Evolutionary conservation across 1,140 invertebrate genomes (phyloP).

Genomic region (Anastatus disparis): DNA sequence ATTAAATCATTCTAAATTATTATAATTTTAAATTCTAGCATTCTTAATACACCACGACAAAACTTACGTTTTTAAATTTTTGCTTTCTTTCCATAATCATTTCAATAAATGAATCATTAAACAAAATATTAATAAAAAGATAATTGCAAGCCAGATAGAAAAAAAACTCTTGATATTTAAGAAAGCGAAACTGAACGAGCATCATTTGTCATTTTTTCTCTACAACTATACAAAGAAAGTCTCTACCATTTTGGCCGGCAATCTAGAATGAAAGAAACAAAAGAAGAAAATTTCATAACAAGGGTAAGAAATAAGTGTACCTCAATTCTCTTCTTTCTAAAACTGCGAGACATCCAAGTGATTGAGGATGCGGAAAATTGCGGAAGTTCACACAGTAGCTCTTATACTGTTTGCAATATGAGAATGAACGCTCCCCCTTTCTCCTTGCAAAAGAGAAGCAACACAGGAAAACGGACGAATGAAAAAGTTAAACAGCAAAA

Average conservation of each 20-base stretch:
- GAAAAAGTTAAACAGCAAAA: slow-evolving; percentile 29
- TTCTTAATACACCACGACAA: too few relatives aligned
- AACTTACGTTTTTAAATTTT: too few relatives aligned
- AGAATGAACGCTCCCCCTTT: too few relatives aligned
- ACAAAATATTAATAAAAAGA: too few relatives aligned
- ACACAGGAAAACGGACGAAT: background rate
- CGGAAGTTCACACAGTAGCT: background rate
- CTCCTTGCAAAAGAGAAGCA: background rate
- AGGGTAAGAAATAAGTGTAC: background rate
- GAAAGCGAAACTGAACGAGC: slow-evolving; percentile 27
- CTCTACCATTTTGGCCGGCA: too few relatives aligned
- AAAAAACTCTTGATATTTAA: slow-evolving; percentile 14
- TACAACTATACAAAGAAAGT: too few relatives aligned
- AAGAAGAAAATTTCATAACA: slow-evolving; percentile 36
- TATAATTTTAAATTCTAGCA: too few relatives aligned
- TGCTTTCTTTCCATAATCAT: too few relatives aligned
- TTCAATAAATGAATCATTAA: too few relatives aligned
- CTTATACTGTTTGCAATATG: too few relatives aligned
- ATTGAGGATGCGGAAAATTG: slow-evolving; percentile 33
- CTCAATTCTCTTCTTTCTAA: background rate
- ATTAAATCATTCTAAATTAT: too few relatives aligned
- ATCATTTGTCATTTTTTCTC: slow-evolving; percentile 52
- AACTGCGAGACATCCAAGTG: slow-evolving; percentile 10
- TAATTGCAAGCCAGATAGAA: background rate
- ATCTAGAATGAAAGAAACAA: too few relatives aligned